Evolutionary conservation across 2,797 vertebrate species (phyloP).

Genomic region (Cichlasoma orientale): DNA sequence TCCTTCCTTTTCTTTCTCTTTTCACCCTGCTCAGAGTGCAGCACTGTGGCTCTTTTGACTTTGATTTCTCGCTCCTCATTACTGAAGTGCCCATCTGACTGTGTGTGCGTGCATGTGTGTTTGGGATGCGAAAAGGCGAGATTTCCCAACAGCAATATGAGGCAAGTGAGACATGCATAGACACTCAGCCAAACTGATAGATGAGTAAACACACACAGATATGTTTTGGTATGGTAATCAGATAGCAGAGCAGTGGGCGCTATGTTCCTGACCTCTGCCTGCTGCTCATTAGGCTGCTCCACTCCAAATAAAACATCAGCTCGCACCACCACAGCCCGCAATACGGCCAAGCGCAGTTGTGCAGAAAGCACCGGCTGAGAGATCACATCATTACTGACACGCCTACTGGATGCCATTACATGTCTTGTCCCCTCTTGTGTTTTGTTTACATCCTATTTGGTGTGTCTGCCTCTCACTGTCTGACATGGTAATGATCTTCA

Average conservation of each 20-base stretch:
- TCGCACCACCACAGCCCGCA: conserved; percentile 62
- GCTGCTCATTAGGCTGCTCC: conserved; percentile 80
- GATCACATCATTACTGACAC: conserved; percentile 77
- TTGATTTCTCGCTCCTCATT: conserved; percentile 78
- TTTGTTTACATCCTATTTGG: conserved; percentile 74
- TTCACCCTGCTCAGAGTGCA: conserved; percentile 58
- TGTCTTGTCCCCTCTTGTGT: conserved; percentile 61
- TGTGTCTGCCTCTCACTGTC: conserved; percentile 51
- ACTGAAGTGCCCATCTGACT: conserved; percentile 69
- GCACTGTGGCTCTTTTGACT: conserved; percentile 68
- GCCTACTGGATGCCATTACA: conserved; percentile 71
- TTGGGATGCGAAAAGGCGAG: conserved; percentile 56
- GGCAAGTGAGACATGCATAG: conserved; percentile 49
- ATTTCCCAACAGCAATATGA: conserved; percentile 64
- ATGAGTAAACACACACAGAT: conserved; percentile 70
- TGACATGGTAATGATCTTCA: conserved; percentile 69
- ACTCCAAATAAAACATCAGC: conserved; percentile 79
- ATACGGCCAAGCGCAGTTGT: conserved; percentile 56
- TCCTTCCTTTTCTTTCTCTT: conserved; percentile 54
- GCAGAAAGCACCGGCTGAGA: conserved; percentile 64
- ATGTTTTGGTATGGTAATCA: conserved; percentile 79
- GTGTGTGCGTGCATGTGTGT: conserved; percentile 45
- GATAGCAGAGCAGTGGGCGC: conserved; percentile 71
- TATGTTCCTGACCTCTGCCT: conserved; percentile 77
- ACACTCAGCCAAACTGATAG: conserved; percentile 69